Base-by-base conservation (phyloP, 2,888 invertebrate species). In the Camptogramma bilineatum region DNA sequence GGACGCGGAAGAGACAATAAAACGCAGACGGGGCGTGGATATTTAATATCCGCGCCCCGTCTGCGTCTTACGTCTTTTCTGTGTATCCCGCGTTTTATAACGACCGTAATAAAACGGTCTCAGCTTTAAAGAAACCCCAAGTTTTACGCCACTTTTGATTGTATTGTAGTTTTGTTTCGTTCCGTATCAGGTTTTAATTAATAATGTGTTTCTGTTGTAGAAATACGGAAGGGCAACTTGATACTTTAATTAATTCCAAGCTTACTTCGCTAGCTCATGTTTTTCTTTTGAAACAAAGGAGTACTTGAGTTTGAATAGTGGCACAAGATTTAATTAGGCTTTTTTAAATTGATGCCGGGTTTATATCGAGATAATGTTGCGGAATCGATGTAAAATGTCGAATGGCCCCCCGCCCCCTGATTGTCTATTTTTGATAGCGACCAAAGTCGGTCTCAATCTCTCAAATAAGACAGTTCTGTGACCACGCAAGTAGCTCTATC, bases 91-190 rank as follows among this genome's bases (percentile, higher is more conserved):
- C n/a, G n/a, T 28, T 5, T 28, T 28, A 28, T 39, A 13, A 39
- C 13, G 1, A 16, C 8, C 16, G 42, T 3, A 2, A 44, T 17
- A 28, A 7, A 3, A 54, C 54, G 5, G 28, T 24, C 4, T 17
- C 46, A 46, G n/a, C n/a, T 55, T 46, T 44, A 9, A 31, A 7
- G 7, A 18, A 28, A 28, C 46, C 8, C 17, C 13, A 1, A 13
- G 18, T 3, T 31, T 13, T 18, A 16, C 7, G 21, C 16, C 9
- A 54, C 42, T 54, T 54, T 46, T 55, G 46, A 55, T 55, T 42
- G 39, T 52, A 55, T 47, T 55, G 46, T 55, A 13, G 28, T 48
- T 56, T 48, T 56, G 31, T 48, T 56, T 48, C 48, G 48, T 48
- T 56, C 46, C 54, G 46, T 55, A 46, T 55, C 46, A 18, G 18